phyloP scores from a whole-genome alignment of 2,888 invertebrate genomes.

The Ryuthela nishihirai region DNA sequence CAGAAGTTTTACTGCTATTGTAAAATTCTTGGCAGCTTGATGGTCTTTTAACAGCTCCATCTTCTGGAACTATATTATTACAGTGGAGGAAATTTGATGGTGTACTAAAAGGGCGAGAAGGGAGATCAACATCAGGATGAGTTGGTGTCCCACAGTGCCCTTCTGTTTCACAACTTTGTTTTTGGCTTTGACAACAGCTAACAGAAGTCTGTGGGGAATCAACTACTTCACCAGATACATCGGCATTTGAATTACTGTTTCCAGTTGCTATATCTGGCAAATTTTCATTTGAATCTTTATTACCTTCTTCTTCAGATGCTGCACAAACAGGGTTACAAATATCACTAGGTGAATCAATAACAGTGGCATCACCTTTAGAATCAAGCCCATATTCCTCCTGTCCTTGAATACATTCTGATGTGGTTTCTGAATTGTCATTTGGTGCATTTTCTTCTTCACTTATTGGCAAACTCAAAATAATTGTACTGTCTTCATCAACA shows the following conservation, averaged over 20 bases:
- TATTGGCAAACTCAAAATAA: slow-evolving; percentile 27
- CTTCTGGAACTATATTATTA: too few relatives aligned
- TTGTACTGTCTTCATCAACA: slow-evolving; percentile 33
- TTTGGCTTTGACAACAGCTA: too few relatives aligned
- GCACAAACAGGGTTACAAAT: background rate
- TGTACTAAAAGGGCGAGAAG: slow-evolving; percentile 27
- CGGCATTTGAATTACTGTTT: too few relatives aligned
- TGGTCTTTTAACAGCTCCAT: slow-evolving; percentile 19
- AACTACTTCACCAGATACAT: too few relatives aligned
- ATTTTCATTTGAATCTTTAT: too few relatives aligned
- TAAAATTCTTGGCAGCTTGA: slow-evolving; percentile 29
- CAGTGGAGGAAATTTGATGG: too few relatives aligned
- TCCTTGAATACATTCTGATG: slow-evolving; percentile 19
- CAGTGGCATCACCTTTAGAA: too few relatives aligned
- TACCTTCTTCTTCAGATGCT: background rate
- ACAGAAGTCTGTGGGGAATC: too few relatives aligned
- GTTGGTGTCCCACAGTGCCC: background rate
- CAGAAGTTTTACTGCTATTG: slow-evolving; percentile 20
- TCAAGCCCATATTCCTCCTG: too few relatives aligned
- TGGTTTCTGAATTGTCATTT: slow-evolving; percentile 7
- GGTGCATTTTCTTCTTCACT: slow-evolving; percentile 23
- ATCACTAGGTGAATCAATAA: background rate
- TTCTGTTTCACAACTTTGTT: too few relatives aligned
- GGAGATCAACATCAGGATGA: slow-evolving; percentile 2
- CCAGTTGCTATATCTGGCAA: too few relatives aligned